Base-by-base conservation (phyloP, 2,888 invertebrate genomes). In the Coenonympha arcania region DNA sequence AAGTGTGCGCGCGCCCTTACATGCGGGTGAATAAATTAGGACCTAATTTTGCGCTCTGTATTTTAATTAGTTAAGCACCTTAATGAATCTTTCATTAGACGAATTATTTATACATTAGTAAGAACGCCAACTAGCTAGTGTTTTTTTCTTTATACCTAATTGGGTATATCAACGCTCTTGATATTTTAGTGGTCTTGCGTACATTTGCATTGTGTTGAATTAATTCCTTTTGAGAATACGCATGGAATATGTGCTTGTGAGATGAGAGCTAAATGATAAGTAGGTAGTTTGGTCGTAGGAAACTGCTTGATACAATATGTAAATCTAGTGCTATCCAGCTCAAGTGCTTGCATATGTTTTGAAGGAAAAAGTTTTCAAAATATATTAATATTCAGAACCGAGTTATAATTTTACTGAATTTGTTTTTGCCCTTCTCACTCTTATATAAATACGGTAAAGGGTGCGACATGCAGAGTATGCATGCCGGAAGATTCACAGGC, bases 21-120 rank as follows among this genome's bases (percentile, higher is more conserved):
- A 71, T 66, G 68, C 62, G 68, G 71, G 72, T 76, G 80, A 76
- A 77, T 78, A 73, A 57, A 71, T 78, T 73, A 79, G 69, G 66
- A 71, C 69, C 73, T 79, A 73, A 78, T 79, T 71, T 67, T 52
- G 54, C 59, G 65, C 46, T 54, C 53, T 61, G 54, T 59, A 65
- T 48, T 55, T 54, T 62, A 69, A 71, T 68, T 69, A 70, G 59
- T 24, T 24, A 15, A 39, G 22, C 9, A 3, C 9, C 64, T 50
- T 48, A 49, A 76, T 77, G 74, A 68, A 76, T 76, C 67, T 76
- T 78, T 72, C 71, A 78, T 74, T 61, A 37, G 8, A 24, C 24
- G 15, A 40, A 52, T 51, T 55, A 49, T 53, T 42, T 30, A 50
- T 31, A 42, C 52, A 56, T 37, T 43, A 50, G 49, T 44, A 57